Conservation (phyloP, 2,113 vertebrate species). For the Ceyx cyanopectus region DNA sequence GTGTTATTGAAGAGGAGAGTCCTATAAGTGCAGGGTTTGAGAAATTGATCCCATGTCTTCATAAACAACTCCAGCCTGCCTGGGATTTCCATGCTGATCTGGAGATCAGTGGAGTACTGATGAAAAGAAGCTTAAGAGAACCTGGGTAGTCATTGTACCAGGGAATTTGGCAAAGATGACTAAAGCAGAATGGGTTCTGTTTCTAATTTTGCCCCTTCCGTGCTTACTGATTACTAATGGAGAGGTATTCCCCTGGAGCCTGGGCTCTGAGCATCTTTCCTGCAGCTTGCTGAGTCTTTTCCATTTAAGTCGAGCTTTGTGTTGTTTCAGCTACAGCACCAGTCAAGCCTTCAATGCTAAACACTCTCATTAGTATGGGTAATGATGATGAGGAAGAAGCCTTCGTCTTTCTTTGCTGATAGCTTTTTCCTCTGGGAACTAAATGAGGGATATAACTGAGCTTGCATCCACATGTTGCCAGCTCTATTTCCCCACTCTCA, state of each 20-base stretch:
- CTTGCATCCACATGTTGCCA: background rate
- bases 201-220: constrained; percentile 34
- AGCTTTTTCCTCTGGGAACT: background rate
- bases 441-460: background rate
- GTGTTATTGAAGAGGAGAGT: background rate
- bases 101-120: background rate
- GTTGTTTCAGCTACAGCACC: background rate
- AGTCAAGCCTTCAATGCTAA: background rate
- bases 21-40: background rate
- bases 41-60: background rate
- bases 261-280: background rate
- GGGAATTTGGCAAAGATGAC: background rate
- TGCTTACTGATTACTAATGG: constrained; percentile 29
- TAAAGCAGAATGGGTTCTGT: background rate
- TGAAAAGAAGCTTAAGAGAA: background rate
- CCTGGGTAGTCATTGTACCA: background rate
- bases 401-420: background rate
- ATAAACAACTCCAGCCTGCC: background rate
- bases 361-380: background rate
- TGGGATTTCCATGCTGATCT: background rate
- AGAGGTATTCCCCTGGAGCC: background rate
- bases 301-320: background rate
- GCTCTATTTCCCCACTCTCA: fast-evolving
- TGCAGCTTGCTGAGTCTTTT: background rate
- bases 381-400: background rate